Evolutionary conservation across 2,797 vertebrate genomes (phyloP), one percentile per base, ranked within the genome.

Genomic region (Myiotriccus ornatus): DNA sequence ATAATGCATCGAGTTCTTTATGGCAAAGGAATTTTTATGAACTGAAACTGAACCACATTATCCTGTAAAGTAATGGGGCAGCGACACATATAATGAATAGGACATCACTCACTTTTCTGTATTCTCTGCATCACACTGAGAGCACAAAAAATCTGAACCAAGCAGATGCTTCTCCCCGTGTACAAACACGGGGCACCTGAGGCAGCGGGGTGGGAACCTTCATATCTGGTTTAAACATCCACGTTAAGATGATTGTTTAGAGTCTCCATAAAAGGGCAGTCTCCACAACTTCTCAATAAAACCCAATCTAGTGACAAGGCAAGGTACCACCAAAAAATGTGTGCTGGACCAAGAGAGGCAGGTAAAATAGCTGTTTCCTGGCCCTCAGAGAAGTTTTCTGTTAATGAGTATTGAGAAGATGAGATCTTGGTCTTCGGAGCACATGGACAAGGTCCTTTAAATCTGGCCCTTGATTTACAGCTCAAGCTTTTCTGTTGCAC

Each of bases 11-110:
- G 7, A 87, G 82, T 89, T 93, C 84, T 94, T 93, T 94, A 95
- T 81, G 55, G 73, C 50, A 94, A 95, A 94, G 32, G 76, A 80
- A 89, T 97, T 96, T 95, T 97, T 94, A 95, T 96, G 90, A 91
- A 95, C 94, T 97, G 93, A 89, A 93, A 84, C 82, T 92, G 90
- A 89, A 95, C 79, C 84, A 93, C 76, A 74, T 95, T 87, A 93
- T 78, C 49, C 65, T 76, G 87, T 84, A 76, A 92, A 91, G 82
- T 75, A 87, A 76, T 69, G 62, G 95, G 92, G 91, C 84, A 86
- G 91, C 2, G 43, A 69, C 90, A 79, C 21, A 2, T 25, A 13
- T 73, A 86, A 91, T 44, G 80, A 91, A 28, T 75, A 85, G 89
- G 60, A 62, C 41, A 80, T 84, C 4, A 6, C 22, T 87, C 43